These are phyloP conservation scores for Myrmecophaga tridactyla DNA, from an alignment of 2,113 vertebrate genomes.

Conservation along the genomic window DNA sequence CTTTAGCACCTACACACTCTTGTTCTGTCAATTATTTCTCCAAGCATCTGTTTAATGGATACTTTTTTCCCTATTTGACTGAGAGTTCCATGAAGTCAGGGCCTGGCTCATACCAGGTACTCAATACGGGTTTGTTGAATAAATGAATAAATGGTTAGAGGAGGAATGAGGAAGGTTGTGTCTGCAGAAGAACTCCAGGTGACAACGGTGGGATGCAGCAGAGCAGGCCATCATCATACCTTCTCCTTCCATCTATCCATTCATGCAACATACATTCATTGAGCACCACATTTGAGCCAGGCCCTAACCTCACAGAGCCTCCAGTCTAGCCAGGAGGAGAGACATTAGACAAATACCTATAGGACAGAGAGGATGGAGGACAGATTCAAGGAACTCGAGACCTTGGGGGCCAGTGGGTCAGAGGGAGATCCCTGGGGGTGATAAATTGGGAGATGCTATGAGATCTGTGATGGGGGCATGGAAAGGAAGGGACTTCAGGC, in stretches of 20 bases:
- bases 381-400: not conserved
- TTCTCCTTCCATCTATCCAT: too few species aligned
- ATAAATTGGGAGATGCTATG: not conserved
- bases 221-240: not conserved
- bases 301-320: not conserved
- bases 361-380: not conserved
- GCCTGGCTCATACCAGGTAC: not conserved
- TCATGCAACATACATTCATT: not conserved
- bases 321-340: not conserved
- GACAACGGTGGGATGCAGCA: not conserved
- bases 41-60: not conserved
- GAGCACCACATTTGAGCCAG: rapidly evolving
- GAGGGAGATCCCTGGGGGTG: not conserved
- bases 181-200: too few species aligned
- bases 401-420: not conserved
- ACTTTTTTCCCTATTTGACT: not conserved
- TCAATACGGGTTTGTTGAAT: not conserved
- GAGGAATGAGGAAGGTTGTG: too few species aligned
- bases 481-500: not conserved
- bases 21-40: not conserved
- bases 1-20: not conserved
- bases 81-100: not conserved
- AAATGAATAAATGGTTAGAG: not conserved
- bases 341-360: not conserved
- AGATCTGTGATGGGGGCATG: not conserved